These are phyloP conservation scores for Cervus canadensis DNA, from an alignment of 2,113 vertebrate genomes.

Conservation along the genomic window DNA sequence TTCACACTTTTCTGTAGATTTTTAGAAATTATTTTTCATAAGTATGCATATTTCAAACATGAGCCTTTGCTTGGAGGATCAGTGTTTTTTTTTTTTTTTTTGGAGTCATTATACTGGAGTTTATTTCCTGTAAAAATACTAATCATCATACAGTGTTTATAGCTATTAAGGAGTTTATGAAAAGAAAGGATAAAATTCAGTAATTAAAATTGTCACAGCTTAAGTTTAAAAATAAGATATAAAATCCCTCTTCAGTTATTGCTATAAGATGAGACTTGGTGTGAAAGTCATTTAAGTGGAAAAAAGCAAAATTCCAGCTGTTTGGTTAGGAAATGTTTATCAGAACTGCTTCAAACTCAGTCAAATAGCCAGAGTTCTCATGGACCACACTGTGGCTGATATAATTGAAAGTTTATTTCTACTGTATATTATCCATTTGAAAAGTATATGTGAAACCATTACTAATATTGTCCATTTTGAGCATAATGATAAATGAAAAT, in stretches of 20 bases:
- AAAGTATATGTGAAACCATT: not conserved
- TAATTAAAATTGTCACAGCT: not conserved
- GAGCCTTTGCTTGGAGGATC: not conserved
- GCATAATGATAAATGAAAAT: not conserved
- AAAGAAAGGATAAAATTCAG: not conserved
- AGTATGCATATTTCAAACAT: not conserved
- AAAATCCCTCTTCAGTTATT: not conserved
- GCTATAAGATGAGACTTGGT: not conserved
- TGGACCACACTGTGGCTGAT: not conserved
- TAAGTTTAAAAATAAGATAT: not conserved
- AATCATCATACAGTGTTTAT: not conserved
- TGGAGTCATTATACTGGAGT: not conserved
- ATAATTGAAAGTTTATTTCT: not conserved
- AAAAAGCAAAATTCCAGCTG: slow-evolving; percentile 24
- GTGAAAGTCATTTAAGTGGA: slow-evolving; percentile 23
- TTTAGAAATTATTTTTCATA: not conserved
- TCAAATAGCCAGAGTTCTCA: not conserved
- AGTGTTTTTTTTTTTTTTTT: not conserved
- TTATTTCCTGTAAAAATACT: not conserved
- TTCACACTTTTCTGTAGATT: not conserved
- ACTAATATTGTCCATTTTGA: not conserved
- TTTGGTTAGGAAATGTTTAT: slow-evolving; percentile 3
- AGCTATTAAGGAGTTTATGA: not conserved
- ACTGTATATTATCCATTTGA: not conserved
- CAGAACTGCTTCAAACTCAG: not conserved